Base-by-base conservation (phyloP, 2,797 vertebrate species). In the Spinus olivaceus region DNA sequence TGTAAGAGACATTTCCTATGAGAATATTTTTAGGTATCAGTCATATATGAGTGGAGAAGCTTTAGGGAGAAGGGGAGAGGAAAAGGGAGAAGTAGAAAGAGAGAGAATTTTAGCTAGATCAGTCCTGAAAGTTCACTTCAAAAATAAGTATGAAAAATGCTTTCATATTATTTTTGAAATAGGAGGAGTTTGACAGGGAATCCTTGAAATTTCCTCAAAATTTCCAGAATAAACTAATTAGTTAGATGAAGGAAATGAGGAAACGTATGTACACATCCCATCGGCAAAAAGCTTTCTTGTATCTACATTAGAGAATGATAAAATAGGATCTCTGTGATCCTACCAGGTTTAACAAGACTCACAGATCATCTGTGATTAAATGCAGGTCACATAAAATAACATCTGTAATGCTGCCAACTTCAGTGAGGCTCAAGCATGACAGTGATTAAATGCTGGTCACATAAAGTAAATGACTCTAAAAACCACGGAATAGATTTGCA, bases 381-480 rank as follows among this genome's bases (percentile, higher is more conserved):
- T 83, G 65, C 79, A 85, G 79, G 82, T 86, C 87, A 91, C 91
- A 71, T 81, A 86, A 91, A 92, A n/a, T 63, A 80, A 70, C 84
- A 82, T 57, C 65, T 77, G 81, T 82, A 87, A 77, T 0, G 16
- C 64, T 96, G 84, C 67, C 84, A 96, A 53, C 49, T 87, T 85
- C 60, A 71, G 32, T 32, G 56, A 80, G 50, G 35, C n/a, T 73
- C 84, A 89, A 35, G 53, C 53, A 54, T 39, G 50, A 74, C 4
- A 66, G 12, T 80, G 56, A 77, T 87, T 93, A 86, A 90, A 95
- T 78, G n/a, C 79, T 59, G n/a, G 53, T 83, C 90, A 82, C 89
- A 73, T 64, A 72, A 86, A 93, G 81, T 44, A 92, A 92, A 73
- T 69, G 44, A 79, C 73, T 86, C 70, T 82, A 35, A 72, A 90